phyloP scores from a whole-genome alignment of 2,797 vertebrate genomes.

The Danio albolineatus region DNA sequence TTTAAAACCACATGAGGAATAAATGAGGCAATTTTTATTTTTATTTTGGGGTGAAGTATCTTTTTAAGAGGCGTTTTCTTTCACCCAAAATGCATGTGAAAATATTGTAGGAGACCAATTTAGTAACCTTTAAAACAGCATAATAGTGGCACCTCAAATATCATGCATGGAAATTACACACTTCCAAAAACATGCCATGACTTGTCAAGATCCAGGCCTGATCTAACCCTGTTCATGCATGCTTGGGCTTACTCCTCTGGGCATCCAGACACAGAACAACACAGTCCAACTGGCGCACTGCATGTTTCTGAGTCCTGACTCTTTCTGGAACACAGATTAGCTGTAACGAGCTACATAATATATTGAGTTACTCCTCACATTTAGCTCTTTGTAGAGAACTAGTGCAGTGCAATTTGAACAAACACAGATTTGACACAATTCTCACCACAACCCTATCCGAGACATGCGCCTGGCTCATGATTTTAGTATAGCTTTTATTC shows the following conservation, averaged over 20 bases:
- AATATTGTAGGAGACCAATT: no score
- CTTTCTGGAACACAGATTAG: background rate
- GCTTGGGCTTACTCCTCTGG: slow-evolving; percentile 31
- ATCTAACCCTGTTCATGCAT: slow-evolving; percentile 32
- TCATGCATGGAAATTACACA: background rate
- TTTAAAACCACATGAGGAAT: no score
- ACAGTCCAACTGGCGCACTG: background rate
- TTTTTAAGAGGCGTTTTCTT: no score
- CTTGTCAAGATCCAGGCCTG: slow-evolving; percentile 23
- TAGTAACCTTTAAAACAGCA: background rate
- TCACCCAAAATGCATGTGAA: no score
- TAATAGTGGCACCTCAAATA: background rate
- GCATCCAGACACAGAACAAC: slow-evolving; percentile 9
- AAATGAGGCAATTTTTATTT: no score
- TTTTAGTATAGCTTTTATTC: slow-evolving; percentile 45
- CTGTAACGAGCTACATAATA: background rate
- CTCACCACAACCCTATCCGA: background rate
- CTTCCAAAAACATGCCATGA: slow-evolving; percentile 17
- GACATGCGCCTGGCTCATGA: slow-evolving; percentile 37
- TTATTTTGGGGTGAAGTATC: no score
- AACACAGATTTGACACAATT: background rate
- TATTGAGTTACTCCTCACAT: slow-evolving; percentile 27
- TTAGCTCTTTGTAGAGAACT: slow-evolving; percentile 18
- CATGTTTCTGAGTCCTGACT: background rate
- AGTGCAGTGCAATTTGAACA: background rate